Evolutionary conservation across 2,113 vertebrate species (phyloP).

Genomic region (Apodemus sylvaticus): DNA sequence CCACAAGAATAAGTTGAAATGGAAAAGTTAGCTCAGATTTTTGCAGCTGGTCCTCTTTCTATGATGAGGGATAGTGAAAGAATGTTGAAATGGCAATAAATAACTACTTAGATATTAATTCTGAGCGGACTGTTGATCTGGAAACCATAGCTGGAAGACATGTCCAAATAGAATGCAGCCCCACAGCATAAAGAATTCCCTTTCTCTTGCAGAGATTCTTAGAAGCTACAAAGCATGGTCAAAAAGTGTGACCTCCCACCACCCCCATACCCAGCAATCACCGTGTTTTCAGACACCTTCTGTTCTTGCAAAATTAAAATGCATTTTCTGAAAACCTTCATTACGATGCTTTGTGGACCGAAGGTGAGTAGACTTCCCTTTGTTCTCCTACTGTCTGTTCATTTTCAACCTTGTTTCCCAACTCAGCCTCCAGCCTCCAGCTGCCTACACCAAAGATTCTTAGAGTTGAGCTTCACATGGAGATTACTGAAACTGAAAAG

Average conservation of each 20-base stretch:
- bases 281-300: background rate
- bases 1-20: slow-evolving; percentile 30
- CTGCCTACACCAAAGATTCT: background rate
- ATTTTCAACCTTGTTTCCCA: background rate
- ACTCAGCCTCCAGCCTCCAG: too few species aligned
- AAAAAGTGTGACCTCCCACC: background rate
- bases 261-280: background rate
- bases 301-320: background rate
- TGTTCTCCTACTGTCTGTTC: background rate
- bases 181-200: background rate
- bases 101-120: background rate
- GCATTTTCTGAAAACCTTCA: background rate
- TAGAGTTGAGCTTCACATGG: background rate
- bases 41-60: background rate
- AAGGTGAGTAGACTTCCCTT: background rate
- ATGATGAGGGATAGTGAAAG: background rate
- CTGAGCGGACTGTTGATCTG: background rate
- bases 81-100: background rate
- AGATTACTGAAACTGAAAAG: background rate
- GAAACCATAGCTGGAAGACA: slow-evolving; percentile 4
- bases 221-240: background rate
- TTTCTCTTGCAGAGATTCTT: background rate
- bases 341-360: background rate
- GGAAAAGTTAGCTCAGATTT: slow-evolving; percentile 39
- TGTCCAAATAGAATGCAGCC: background rate